Conservation (phyloP, 2,888 invertebrate species). For the Noctuana brunneofusca region DNA sequence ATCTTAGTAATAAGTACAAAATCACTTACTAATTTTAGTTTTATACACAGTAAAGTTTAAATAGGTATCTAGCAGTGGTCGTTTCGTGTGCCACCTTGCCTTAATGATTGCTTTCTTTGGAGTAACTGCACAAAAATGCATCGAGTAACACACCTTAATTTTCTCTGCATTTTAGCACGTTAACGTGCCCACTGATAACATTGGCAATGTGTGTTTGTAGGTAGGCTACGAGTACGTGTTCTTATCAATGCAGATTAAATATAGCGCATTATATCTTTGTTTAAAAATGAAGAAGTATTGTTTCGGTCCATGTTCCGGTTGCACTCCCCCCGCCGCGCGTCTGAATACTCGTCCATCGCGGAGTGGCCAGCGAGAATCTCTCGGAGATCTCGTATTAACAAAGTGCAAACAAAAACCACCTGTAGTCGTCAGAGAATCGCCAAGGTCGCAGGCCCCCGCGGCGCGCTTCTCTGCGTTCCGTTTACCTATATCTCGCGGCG, state of each 20-base stretch:
- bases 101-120: no score
- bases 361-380: slow-evolving; percentile 58
- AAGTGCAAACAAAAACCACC: slow-evolving; percentile 78
- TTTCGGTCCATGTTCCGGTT: slow-evolving; percentile 66
- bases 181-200: slow-evolving; percentile 11
- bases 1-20: no score
- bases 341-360: slow-evolving; percentile 45
- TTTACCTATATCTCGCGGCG: slow-evolving; percentile 81
- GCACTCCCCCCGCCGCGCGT: slow-evolving; percentile 52
- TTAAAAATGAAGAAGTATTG: slow-evolving; percentile 53
- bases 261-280: slow-evolving; percentile 34
- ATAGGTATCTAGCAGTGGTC: no score
- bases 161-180: slow-evolving; percentile 10
- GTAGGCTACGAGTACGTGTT: slow-evolving; percentile 2
- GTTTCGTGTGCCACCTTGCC: no score
- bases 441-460: slow-evolving; percentile 78
- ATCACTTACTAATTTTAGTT: no score
- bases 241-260: slow-evolving; percentile 10
- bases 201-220: neutral
- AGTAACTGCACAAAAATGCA: no score
- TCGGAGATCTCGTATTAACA: slow-evolving; percentile 61
- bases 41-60: no score
- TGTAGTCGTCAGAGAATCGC: slow-evolving; percentile 78
- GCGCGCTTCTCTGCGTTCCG: slow-evolving; percentile 74
- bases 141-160: slow-evolving; percentile 3